These are phyloP conservation scores for Lepus townsendii DNA, from an alignment of 2,797 vertebrate species.

Conservation along the genomic window DNA sequence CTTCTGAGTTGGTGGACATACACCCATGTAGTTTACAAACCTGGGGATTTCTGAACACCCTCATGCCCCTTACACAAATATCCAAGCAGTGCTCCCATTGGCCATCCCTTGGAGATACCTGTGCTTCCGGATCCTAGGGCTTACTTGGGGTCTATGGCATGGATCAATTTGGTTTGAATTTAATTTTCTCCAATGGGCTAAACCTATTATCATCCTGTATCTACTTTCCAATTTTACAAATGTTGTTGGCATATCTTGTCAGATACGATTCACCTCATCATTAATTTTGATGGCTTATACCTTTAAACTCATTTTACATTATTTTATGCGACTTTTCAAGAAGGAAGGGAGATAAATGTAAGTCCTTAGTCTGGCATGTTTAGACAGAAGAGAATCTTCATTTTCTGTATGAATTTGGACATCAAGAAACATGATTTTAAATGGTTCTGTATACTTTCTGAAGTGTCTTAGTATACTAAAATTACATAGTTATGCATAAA, in stretches of 20 bases:
- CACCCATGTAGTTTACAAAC: not conserved
- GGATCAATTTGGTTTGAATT: not conserved
- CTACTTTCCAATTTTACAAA: not conserved
- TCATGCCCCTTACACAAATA: not conserved
- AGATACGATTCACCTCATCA: not conserved
- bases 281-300: not conserved
- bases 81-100: not conserved
- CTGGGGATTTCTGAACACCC: not conserved
- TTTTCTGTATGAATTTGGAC: not conserved
- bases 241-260: not conserved
- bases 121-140: not conserved
- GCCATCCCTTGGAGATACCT: not conserved
- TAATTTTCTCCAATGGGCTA: not conserved
- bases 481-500: not conserved
- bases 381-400: not conserved
- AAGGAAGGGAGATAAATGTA: not conserved
- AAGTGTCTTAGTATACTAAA: not conserved
- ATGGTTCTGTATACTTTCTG: not conserved
- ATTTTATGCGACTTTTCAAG: not conserved
- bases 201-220: not conserved
- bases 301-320: not conserved
- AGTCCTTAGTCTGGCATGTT: not conserved
- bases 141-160: not conserved
- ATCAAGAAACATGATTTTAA: not conserved
- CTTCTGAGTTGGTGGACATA: not conserved